Evolutionary conservation across 2,113 vertebrate genomes (phyloP).

Genomic region (Catharus minimus): DNA sequence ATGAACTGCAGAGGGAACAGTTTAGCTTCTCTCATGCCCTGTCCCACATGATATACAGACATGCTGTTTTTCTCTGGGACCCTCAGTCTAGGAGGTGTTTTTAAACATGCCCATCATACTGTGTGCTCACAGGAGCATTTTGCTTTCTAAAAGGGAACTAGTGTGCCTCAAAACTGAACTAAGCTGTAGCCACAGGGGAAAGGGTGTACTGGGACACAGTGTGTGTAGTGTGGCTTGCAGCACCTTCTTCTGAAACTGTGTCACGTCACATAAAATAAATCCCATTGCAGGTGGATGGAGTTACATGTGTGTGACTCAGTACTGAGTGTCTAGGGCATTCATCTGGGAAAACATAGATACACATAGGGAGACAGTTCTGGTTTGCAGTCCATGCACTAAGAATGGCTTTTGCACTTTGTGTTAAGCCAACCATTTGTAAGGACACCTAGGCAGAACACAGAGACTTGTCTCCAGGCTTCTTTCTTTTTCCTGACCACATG

Average conservation of each 20-base stretch:
- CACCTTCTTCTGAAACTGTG: background rate
- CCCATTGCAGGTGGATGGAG: background rate
- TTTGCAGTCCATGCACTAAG: background rate
- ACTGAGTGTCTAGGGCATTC: background rate
- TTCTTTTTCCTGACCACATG: background rate
- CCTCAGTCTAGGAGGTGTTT: background rate
- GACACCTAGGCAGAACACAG: background rate
- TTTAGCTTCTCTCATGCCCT: background rate
- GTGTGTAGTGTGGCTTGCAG: accelerated
- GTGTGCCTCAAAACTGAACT: accelerated
- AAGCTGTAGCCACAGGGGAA: background rate
- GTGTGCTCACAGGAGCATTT: background rate
- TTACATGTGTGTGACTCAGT: background rate
- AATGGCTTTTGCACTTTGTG: background rate
- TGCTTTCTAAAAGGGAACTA: background rate
- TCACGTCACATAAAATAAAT: accelerated
- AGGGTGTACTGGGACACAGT: accelerated
- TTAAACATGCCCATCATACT: background rate
- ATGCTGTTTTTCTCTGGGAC: background rate
- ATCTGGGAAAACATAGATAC: background rate
- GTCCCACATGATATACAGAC: background rate
- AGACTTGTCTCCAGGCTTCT: background rate
- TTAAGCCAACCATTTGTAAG: accelerated
- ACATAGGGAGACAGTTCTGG: accelerated
- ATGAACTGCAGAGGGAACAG: background rate